Conservation (phyloP, 2,797 vertebrate species). For the Glossophaga mutica region DNA sequence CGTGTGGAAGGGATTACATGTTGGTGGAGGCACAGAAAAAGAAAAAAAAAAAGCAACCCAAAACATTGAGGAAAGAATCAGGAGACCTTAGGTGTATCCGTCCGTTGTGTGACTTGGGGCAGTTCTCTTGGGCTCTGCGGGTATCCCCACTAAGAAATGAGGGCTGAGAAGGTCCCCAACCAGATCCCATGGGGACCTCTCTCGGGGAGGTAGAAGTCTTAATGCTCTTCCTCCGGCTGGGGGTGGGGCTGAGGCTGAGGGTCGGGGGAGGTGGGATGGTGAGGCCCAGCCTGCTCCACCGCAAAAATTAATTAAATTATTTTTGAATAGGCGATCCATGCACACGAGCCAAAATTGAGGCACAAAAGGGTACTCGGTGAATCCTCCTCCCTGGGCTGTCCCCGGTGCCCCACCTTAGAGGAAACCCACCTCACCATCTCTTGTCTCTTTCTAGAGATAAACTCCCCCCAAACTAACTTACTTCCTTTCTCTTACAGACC, state of each 20-base stretch:
- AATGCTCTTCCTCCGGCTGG: not conserved
- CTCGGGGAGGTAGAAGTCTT: not conserved
- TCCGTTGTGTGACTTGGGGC: not conserved
- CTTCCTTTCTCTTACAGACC: not conserved
- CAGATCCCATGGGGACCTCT: fast-evolving
- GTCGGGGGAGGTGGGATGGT: not conserved
- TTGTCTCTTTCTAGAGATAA: not conserved
- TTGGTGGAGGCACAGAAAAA: not conserved
- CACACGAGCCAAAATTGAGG: not conserved
- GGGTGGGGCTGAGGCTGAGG: not conserved
- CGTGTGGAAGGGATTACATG: not conserved
- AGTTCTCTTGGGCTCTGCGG: not conserved
- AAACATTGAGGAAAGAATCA: not conserved
- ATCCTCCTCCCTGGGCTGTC: not conserved
- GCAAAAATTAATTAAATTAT: not conserved
- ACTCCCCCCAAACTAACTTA: not conserved
- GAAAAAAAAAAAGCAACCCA: no score
- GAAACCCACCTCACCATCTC: not conserved
- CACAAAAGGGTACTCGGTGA: not conserved
- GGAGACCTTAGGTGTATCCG: not conserved
- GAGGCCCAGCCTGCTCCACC: not conserved
- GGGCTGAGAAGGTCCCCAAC: not conserved
- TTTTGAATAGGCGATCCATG: not conserved
- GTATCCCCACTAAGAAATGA: not conserved
- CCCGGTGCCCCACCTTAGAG: not conserved